These are phyloP conservation scores for Pseudorasbora parva DNA, from an alignment of 2,113 vertebrate genomes.

Conservation along the genomic window DNA sequence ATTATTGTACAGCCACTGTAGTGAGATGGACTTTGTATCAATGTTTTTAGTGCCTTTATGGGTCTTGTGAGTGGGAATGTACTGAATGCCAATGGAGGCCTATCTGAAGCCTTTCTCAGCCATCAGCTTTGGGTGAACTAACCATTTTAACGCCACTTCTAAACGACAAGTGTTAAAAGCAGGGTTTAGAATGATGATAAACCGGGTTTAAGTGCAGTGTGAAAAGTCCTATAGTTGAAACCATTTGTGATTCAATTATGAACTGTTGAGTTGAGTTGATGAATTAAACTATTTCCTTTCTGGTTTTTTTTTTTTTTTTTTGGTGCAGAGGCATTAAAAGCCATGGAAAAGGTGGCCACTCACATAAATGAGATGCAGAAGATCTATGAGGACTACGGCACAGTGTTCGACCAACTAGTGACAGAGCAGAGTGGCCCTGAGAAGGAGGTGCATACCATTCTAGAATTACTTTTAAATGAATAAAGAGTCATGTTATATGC, in stretches of 20 bases:
- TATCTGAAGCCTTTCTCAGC: no score
- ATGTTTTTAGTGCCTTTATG: no score
- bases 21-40: no score
- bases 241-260: background rate
- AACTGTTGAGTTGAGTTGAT: background rate
- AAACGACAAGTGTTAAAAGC: no score
- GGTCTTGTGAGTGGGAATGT: no score
- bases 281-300: background rate
- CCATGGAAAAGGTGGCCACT: conserved; percentile 91
- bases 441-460: conserved; percentile 78
- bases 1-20: no score
- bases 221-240: background rate
- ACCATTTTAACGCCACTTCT: no score
- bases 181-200: no score
- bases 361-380: conserved; percentile 95
- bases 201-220: no score
- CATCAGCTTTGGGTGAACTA: no score
- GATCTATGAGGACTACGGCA: conserved; percentile 88
- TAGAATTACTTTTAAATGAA: background rate
- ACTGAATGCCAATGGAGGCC: no score
- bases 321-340: conserved; percentile 84
- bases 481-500: background rate
- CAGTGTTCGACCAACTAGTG: conserved; percentile 88
- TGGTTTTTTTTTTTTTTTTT: no score
- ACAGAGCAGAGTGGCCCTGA: conserved; percentile 85